Conservation (phyloP, 2,797 vertebrate species). For the Spizella passerina region DNA sequence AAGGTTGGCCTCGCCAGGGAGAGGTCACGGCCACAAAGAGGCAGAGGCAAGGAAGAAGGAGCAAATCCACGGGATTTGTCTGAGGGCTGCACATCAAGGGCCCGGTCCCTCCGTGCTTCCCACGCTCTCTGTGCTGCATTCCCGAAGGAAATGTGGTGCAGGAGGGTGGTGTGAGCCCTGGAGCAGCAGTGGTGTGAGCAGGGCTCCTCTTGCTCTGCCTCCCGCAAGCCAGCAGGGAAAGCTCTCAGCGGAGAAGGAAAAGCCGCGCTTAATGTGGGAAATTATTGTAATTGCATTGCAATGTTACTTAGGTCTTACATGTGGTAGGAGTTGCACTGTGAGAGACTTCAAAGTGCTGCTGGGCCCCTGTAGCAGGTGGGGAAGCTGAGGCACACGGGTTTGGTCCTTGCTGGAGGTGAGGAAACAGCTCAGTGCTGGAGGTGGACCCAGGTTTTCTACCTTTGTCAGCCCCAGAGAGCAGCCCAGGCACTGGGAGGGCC, state of each 20-base stretch:
- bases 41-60: slow-evolving; percentile 3
- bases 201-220: neutral
- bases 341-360: neutral
- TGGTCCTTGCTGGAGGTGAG: neutral
- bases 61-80: neutral
- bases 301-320: rapidly evolving
- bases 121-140: neutral
- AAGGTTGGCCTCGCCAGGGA: neutral
- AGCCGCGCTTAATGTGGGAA: neutral
- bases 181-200: neutral
- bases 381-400: neutral
- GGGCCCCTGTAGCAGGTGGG: neutral
- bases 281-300: neutral
- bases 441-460: neutral
- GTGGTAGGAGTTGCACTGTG: neutral
- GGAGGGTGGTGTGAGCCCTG: neutral
- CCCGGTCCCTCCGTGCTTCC: neutral
- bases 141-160: neutral
- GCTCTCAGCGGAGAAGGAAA: rapidly evolving
- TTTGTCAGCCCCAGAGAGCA: neutral
- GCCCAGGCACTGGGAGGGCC: neutral
- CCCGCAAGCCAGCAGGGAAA: neutral
- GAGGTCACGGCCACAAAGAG: slow-evolving; percentile 39
- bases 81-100: neutral
- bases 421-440: neutral